These are phyloP conservation scores for Sinocyclocheilus anshuiensis DNA, from an alignment of 2,113 vertebrate genomes.

Conservation along the genomic window DNA sequence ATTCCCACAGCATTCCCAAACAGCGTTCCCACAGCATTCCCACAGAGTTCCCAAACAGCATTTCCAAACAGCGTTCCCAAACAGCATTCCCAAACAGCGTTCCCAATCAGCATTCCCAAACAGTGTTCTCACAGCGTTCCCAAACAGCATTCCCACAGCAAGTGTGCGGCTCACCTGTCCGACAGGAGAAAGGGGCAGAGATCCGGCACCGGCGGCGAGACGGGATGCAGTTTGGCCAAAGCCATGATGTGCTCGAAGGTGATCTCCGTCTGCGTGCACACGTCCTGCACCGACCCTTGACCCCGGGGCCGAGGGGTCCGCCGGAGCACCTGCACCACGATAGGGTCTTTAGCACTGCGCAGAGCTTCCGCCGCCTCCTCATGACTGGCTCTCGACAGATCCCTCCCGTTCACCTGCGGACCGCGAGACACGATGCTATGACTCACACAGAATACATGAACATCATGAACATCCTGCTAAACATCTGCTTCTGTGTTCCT, in stretches of 20 bases:
- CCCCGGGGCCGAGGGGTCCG: conserved; percentile 80
- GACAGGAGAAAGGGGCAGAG: conserved; percentile 95
- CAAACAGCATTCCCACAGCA: too few relatives aligned
- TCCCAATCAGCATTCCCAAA: too few relatives aligned
- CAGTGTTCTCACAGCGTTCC: too few relatives aligned
- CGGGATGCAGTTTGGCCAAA: conserved; percentile 88
- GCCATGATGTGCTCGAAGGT: conserved; percentile 98
- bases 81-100: too few relatives aligned
- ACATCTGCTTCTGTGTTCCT: not conserved
- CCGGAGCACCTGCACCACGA: conserved; percentile 92
- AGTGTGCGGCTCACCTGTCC: conserved; percentile 80
- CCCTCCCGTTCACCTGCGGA: conserved; percentile 91
- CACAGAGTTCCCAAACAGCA: too few relatives aligned
- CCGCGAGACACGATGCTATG: not conserved
- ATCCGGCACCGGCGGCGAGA: conserved; percentile 94
- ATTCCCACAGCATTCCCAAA: too few relatives aligned
- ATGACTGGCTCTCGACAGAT: conserved; percentile 90
- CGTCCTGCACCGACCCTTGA: conserved; percentile 81
- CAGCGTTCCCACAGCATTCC: too few relatives aligned
- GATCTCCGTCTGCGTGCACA: conserved; percentile 97
- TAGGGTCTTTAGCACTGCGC: conserved; percentile 89
- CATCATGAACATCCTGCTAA: not conserved
- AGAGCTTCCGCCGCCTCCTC: conserved; percentile 92
- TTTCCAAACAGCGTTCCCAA: too few relatives aligned
- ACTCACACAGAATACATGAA: not conserved